phyloP scores from a whole-genome alignment of 2,888 invertebrate species.

The Drosophila fulvimacula region DNA sequence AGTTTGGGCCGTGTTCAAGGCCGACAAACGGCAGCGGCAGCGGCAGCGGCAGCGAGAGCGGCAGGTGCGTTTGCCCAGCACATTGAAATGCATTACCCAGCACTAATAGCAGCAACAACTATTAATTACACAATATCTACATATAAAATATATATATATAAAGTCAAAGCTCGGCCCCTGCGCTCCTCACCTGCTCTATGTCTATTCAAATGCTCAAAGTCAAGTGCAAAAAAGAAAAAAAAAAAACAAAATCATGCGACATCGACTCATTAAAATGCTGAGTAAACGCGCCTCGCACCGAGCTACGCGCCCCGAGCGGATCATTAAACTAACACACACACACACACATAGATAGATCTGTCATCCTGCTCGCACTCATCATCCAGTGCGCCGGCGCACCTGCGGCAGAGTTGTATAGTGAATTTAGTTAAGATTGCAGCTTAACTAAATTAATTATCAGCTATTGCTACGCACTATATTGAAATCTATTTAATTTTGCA shows the following conservation, averaged over 20 bases:
- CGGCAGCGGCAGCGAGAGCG: background rate
- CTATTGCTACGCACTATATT: conserved; percentile 32
- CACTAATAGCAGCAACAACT: conserved; percentile 29
- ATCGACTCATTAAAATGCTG: conserved; percentile 71
- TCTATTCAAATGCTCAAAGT: conserved; percentile 59
- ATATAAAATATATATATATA: conserved; percentile 7
- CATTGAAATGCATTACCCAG: conserved; percentile 49
- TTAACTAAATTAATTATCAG: conserved; percentile 30
- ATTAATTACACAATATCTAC: conserved; percentile 47
- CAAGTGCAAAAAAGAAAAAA: conserved; percentile 54
- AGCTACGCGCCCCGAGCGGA: conserved; percentile 44
- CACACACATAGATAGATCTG: conserved; percentile 1
- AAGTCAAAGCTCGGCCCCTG: conserved; percentile 5
- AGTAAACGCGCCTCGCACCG: conserved; percentile 41
- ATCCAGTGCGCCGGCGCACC: conserved; percentile 30
- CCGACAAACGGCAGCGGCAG: conserved; percentile 19
- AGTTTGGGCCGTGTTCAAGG: conserved; percentile 46
- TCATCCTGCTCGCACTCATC: conserved; percentile 19
- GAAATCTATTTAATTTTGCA: conserved; percentile 36
- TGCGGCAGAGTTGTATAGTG: conserved; percentile 22
- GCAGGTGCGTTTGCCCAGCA: conserved; percentile 43
- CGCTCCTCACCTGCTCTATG: background rate
- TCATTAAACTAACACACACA: conserved; percentile 29
- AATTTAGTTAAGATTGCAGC: conserved; percentile 15
- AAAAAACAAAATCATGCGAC: conserved; percentile 34